A percentile compares a stretch with the other conserved stretches of the same genome.
Evolutionary conservation across 1,140 invertebrate species (phyloP).

Genomic region (Zaprionus davidi): DNA sequence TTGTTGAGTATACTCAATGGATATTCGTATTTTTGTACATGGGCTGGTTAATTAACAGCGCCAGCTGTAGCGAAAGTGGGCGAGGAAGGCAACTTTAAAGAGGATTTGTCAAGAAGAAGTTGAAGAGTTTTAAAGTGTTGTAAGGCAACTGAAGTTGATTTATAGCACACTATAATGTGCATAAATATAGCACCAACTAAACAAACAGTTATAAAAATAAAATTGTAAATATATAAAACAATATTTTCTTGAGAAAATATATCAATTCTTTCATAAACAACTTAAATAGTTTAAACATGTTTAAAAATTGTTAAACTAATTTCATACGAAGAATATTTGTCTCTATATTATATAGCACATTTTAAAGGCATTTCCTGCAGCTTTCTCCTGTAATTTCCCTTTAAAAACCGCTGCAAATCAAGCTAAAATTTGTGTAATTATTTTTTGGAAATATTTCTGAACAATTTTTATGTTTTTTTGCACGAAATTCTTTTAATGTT

Average conservation of each 20-base stretch:
- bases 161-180: too few species aligned
- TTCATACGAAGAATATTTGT: too few species aligned
- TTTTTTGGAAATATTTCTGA: slow-evolving; percentile 1
- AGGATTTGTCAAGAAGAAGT: too few species aligned
- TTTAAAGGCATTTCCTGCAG: not conserved
- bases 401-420: not conserved
- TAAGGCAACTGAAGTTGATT: too few species aligned
- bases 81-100: not conserved
- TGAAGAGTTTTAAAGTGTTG: too few species aligned
- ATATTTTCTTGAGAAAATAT: too few species aligned
- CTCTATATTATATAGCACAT: not conserved
- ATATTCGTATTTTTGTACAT: slow-evolving; percentile 7
- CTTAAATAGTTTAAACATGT: not conserved
- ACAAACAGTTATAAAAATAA: too few species aligned
- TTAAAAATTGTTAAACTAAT: not conserved
- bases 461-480: not conserved
- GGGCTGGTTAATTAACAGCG: slow-evolving; percentile 27
- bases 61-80: not conserved
- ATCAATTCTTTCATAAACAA: not conserved
- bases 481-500: slow-evolving; percentile 5
- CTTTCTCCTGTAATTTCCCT: not conserved
- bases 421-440: not conserved
- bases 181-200: too few species aligned
- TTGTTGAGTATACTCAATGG: slow-evolving; percentile 13
- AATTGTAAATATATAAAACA: not conserved